Conservation (phyloP, 2,113 vertebrate species). For the Fregata magnificens region DNA sequence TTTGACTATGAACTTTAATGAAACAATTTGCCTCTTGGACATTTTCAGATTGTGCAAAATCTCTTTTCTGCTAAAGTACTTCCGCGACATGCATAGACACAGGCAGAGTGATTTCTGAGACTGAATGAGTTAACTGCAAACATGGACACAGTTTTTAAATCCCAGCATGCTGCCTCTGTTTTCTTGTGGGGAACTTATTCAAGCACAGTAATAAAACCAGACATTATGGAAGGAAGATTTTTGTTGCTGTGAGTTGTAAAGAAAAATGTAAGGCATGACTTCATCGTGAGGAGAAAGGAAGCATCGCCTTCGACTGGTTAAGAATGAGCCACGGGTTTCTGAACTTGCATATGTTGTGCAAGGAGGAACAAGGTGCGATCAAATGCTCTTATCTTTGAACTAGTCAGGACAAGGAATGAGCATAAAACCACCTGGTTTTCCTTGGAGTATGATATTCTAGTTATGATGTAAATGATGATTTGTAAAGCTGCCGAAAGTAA, state of each 20-base stretch:
- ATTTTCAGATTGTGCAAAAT: slow-evolving; percentile 27
- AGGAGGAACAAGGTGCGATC: background rate
- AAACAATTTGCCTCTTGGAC: slow-evolving; percentile 40
- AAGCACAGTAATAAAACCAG: background rate
- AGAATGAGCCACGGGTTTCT: background rate
- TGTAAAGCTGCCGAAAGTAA: background rate
- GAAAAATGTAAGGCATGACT: slow-evolving; percentile 9
- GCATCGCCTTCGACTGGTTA: background rate
- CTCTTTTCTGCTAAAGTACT: background rate
- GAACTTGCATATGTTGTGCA: background rate
- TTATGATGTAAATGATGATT: slow-evolving; percentile 32
- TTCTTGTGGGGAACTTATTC: background rate
- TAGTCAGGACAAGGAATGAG: background rate
- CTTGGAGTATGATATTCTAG: background rate
- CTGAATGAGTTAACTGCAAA: slow-evolving; percentile 14
- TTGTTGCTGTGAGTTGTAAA: background rate
- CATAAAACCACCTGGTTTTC: background rate
- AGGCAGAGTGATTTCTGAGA: background rate
- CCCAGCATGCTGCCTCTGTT: background rate
- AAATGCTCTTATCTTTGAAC: background rate
- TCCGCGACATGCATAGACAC: background rate
- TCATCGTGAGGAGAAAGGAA: background rate
- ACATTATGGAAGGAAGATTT: background rate
- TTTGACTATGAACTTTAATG: slow-evolving; percentile 46
- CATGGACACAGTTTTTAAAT: background rate